Percentiles rank a stretch among this genome's conserved stretches.
These are phyloP conservation scores for Drosophila lacteicornis DNA, from an alignment of 1,140 invertebrate species.

Conservation along the genomic window DNA sequence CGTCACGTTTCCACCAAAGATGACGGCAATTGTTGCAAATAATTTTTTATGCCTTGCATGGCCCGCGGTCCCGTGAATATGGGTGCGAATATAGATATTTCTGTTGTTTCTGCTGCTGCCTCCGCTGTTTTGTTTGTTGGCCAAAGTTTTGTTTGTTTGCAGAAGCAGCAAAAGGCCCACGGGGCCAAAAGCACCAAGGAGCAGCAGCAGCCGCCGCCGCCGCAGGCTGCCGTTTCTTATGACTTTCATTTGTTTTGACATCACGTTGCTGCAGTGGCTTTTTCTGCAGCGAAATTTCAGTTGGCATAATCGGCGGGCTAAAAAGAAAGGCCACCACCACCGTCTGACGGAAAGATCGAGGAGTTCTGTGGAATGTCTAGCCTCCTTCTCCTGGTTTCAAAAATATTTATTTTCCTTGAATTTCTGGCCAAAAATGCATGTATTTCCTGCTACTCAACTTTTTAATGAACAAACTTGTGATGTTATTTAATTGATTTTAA, in stretches of 20 bases:
- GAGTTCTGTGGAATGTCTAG: conserved; percentile 20
- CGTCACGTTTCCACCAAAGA: conserved; percentile 72
- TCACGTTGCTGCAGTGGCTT: conserved; percentile 66
- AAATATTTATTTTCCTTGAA: conserved; percentile 17
- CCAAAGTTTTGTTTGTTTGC: conserved; percentile 76
- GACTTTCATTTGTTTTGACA: conserved; percentile 83
- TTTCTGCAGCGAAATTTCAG: no score
- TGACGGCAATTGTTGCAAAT: conserved; percentile 82
- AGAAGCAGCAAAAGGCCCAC: conserved; percentile 25
- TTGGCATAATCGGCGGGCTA: conserved; percentile 47
- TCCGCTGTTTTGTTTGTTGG: conserved; percentile 79
- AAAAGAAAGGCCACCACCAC: conserved; percentile 10
- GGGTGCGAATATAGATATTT: conserved; percentile 58
- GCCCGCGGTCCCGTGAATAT: conserved; percentile 39
- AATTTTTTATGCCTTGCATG: conserved; percentile 75
- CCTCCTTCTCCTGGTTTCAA: background rate
- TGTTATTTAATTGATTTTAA: conserved; percentile 22
- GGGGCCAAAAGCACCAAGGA: conserved; percentile 36
- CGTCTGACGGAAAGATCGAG: conserved; percentile 20
- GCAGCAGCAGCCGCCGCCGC: background rate
- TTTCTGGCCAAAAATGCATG: background rate
- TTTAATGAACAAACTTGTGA: conserved; percentile 12
- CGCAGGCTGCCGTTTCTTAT: conserved; percentile 58
- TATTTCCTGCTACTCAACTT: background rate
- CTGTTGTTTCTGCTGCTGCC: conserved; percentile 29